These are phyloP conservation scores for Unio delphinus DNA, from an alignment of 2,888 invertebrate genomes.

Conservation along the genomic window DNA sequence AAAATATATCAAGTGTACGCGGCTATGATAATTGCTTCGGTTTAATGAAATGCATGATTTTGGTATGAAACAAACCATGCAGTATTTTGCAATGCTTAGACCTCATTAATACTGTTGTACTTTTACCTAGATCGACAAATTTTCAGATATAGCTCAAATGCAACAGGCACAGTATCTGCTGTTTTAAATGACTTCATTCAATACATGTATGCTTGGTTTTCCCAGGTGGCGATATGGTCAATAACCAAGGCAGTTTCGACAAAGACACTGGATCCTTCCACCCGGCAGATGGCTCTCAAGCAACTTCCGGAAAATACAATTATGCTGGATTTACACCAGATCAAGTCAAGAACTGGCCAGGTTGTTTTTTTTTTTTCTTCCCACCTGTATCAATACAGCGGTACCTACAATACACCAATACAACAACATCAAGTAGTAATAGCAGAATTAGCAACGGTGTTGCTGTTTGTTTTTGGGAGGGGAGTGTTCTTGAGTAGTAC, in stretches of 20 bases:
- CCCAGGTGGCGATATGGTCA: slow-evolving; percentile 27
- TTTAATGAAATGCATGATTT: too few species aligned
- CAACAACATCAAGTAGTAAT: too few species aligned
- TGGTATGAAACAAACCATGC: too few species aligned
- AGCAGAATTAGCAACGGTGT: too few species aligned
- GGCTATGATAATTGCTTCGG: too few species aligned
- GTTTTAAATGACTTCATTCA: neutral
- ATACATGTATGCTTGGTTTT: neutral
- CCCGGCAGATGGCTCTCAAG: slow-evolving; percentile 22
- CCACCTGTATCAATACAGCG: neutral
- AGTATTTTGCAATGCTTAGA: too few species aligned
- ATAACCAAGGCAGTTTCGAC: slow-evolving; percentile 29
- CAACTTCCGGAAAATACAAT: slow-evolving; percentile 28
- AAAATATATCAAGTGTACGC: too few species aligned
- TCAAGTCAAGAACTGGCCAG: slow-evolving; percentile 25
- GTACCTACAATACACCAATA: too few species aligned
- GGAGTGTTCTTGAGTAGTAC: too few species aligned
- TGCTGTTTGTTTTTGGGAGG: too few species aligned
- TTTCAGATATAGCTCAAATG: neutral
- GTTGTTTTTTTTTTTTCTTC: neutral
- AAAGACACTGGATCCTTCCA: slow-evolving; percentile 25
- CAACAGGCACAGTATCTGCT: neutral
- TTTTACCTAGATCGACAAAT: too few species aligned
- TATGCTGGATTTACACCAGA: slow-evolving; percentile 28
- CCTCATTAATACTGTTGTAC: too few species aligned